Base-by-base conservation (phyloP, 2,888 invertebrate genomes). In the Platycnemis pennipes region DNA sequence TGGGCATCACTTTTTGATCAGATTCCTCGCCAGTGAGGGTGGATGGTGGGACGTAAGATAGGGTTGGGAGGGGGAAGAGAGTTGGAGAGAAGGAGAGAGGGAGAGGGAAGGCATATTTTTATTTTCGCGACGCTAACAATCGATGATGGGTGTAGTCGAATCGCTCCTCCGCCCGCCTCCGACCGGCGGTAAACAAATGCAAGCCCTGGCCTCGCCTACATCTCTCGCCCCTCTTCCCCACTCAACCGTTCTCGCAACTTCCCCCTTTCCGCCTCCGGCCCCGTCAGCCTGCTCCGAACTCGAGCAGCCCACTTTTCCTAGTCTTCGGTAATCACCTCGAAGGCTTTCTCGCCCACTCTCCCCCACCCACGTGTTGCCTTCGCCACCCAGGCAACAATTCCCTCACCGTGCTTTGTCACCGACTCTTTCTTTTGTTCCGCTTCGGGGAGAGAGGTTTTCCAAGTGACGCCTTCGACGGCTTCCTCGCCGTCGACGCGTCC, bases 1-100 rank as follows among this genome's bases (percentile, higher is more conserved):
- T 37, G 77, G 77, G 77, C 77, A 77, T 77, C 77, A 77, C 77
- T 77, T 77, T 77, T 77, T 77, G 77, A 77, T 77, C 77, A 77
- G 77, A 77, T 77, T 77, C 26, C 37, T 77, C 77, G 77, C 31
- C 3, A 13, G 31, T 37, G 37, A 31, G 37, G 77, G 77, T 37
- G 31, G 11, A 19, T 16, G 11, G 49, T 11, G 19, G 49, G 1
- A 49, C 49, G 49, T 11, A 49, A 19, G 49, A 49, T 49, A 37
- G 77, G 77, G 13, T 13, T 37, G 37, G 37, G 77, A 26, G 31
- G 11, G 11, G 77, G 77, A 37, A 16, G 3, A 5, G 37, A 11
- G 37, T 2, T 37, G 31, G 77, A 77, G 37, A 13, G 31, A 37
- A 37, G 69, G 69, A 13, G 8, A 16, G 77, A 37, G 31, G 77